A percentile compares a stretch with the other conserved stretches of the same genome.
Conservation (phyloP, 2,797 vertebrate species). For the Cygnus olor region DNA sequence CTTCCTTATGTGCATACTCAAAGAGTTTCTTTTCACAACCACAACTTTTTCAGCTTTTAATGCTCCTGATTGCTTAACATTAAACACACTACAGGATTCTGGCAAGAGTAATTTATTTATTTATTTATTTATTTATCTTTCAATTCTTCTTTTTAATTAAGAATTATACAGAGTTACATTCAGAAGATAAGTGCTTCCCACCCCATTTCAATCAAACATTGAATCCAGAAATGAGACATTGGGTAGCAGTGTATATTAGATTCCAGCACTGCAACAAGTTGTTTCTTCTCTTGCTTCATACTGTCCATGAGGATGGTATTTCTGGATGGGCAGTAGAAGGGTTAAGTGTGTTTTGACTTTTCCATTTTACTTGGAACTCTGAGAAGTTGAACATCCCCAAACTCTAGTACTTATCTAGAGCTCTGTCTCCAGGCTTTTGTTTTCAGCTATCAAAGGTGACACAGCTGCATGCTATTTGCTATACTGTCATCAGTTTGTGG, state of each 20-base stretch:
- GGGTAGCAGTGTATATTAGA: not conserved
- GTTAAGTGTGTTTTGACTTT: not conserved
- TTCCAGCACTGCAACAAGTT: not conserved
- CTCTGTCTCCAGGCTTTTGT: constrained; percentile 5
- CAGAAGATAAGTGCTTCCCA: not conserved
- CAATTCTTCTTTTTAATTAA: constrained; percentile 19
- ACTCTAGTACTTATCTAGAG: not conserved
- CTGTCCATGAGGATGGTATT: not conserved
- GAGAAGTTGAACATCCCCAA: not conserved
- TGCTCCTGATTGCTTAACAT: not conserved
- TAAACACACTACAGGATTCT: not conserved
- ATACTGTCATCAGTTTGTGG: not conserved
- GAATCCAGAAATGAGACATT: not conserved
- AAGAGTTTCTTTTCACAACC: not conserved
- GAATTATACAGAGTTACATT: not conserved
- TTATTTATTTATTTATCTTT: not conserved
- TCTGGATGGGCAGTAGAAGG: not conserved
- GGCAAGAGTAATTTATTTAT: not conserved
- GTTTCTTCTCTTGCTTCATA: not conserved
- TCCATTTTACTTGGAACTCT: not conserved
- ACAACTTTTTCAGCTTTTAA: not conserved
- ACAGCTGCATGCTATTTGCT: not conserved
- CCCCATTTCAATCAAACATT: not conserved
- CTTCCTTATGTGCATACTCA: not conserved
- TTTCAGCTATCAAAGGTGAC: not conserved